Base-by-base conservation (phyloP, 2,797 vertebrate genomes). In the Somateria mollissima region DNA sequence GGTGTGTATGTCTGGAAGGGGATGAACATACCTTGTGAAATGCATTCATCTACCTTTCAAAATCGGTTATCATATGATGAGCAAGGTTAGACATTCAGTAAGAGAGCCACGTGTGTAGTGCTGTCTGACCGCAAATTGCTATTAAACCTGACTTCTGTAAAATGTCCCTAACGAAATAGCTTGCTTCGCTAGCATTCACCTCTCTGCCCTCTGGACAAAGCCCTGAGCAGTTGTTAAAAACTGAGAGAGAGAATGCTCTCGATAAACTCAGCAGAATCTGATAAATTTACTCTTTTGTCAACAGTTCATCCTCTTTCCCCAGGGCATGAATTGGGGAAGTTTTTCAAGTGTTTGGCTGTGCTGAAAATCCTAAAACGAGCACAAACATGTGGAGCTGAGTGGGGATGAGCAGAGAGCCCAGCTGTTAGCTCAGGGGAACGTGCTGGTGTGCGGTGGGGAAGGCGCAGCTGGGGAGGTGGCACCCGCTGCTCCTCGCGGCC, bases 1-100 rank as follows among this genome's bases (percentile, higher is more conserved):
- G 79, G 27, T 15, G 79, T 93, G 89, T 34, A 27, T 75, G 62
- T 86, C 81, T 89, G 92, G 74, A 89, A 88, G 17, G 49, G 72
- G 39, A 6, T 84, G 85, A 91, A 51, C 56, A 15, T n/a, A 27
- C 81, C 53, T 84, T 67, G 15, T 13, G 87, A 86, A 87, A 86
- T 30, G 60, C 67, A 66, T 76, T 74, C 32, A 79, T 36, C 37
- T 76, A 4, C 58, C 78, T 76, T 92, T 89, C 66, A 34, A 21
- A 84, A 65, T 78, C 83, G 81, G 77, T 56, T 86, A 24, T 67
- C 82, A 24, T 75, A 65, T 73, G 84, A 89, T 19, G 51, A 84
- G 75, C 20, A 19, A 41, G 79, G 88, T 67, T 57, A 85, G 73
- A 78, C 65, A 13, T 22, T 74, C 77, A 73, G 58, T 72, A 62